These are phyloP conservation scores for Peromyscus attwateri DNA, from an alignment of 2,797 vertebrate species.

Conservation along the genomic window DNA sequence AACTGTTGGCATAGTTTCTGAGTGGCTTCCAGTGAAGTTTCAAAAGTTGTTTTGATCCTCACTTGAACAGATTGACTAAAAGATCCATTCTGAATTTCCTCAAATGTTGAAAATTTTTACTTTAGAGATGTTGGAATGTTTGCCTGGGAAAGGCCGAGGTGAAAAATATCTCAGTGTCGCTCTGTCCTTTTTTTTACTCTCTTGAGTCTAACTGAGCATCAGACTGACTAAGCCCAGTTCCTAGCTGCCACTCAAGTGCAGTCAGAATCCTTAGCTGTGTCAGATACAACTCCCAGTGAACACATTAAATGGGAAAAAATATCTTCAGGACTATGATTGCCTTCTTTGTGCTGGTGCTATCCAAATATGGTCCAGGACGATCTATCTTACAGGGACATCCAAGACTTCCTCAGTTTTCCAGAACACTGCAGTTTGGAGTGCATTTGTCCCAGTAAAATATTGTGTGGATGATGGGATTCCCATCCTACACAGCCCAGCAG, in stretches of 20 bases:
- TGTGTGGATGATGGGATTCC: neutral
- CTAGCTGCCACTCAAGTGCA: neutral
- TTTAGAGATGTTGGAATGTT: neutral
- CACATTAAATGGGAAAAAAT: neutral
- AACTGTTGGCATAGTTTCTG: slow-evolving; percentile 15
- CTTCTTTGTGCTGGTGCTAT: neutral
- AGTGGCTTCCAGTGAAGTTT: neutral
- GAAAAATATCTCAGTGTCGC: neutral
- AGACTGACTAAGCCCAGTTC: neutral
- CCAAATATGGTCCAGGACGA: neutral
- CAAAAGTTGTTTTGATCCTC: neutral
- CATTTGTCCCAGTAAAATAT: neutral
- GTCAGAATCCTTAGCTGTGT: neutral
- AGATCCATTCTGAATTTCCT: neutral
- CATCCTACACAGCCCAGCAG: neutral
- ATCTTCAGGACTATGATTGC: neutral
- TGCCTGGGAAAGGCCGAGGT: neutral
- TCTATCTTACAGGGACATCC: neutral
- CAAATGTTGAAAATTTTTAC: neutral
- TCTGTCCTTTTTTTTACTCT: neutral
- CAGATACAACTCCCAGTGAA: neutral
- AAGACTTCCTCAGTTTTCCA: neutral
- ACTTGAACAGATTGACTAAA: neutral
- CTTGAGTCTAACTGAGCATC: neutral
- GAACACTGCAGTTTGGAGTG: neutral